Evolutionary conservation across 2,888 invertebrate species (phyloP).

Genomic region (Polydrusus tereticollis): DNA sequence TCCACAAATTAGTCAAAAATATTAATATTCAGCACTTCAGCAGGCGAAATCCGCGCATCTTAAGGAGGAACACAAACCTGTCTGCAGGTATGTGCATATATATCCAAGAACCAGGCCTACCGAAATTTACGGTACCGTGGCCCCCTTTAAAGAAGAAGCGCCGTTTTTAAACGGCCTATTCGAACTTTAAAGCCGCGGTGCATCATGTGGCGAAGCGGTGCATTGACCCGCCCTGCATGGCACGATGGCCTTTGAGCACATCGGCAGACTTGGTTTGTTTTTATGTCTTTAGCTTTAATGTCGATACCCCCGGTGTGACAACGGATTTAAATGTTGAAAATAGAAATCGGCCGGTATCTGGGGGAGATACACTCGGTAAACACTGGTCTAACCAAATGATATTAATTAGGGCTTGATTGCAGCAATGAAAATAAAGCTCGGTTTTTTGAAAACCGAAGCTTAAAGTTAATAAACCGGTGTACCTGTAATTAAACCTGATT

Average conservation of each 20-base stretch:
- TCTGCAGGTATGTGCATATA: neutral
- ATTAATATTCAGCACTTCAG: no score
- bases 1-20: no score
- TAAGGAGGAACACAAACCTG: neutral
- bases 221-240: constrained; percentile 38
- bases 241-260: constrained; percentile 33
- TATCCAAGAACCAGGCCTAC: constrained; percentile 11
- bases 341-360: neutral
- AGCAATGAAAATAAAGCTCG: neutral
- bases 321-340: constrained; percentile 10
- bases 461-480: no score
- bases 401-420: no score
- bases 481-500: no score
- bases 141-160: constrained; percentile 33
- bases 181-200: constrained; percentile 27
- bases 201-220: constrained; percentile 25
- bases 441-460: no score
- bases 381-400: neutral
- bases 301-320: constrained; percentile 26
- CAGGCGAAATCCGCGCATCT: no score
- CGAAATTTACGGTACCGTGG: constrained; percentile 32
- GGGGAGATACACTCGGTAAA: neutral
- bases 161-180: constrained; percentile 28
- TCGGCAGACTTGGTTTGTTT: constrained; percentile 17
- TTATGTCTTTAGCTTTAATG: constrained; percentile 25